Conservation (phyloP, 2,888 invertebrate species). For the Bembecia ichneumoniformis region DNA sequence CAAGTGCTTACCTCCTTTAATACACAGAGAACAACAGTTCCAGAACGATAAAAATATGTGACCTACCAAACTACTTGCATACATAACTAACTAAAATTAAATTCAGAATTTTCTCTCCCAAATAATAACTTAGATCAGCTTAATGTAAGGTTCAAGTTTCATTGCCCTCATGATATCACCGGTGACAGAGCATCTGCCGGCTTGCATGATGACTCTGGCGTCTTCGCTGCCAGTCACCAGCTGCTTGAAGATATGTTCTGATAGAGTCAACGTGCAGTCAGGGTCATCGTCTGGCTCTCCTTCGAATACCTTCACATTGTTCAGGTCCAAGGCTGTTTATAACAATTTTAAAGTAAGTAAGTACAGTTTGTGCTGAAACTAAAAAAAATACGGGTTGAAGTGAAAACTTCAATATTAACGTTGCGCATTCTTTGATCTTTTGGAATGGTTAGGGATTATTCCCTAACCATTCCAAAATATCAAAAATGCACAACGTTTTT, state of each 20-base stretch:
- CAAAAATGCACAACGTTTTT: too few relatives aligned
- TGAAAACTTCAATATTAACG: too few relatives aligned
- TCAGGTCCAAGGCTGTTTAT: conserved; percentile 57
- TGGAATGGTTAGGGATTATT: too few relatives aligned
- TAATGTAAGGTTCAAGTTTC: conserved; percentile 65
- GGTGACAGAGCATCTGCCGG: conserved; percentile 63
- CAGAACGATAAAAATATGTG: too few relatives aligned
- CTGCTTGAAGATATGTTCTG: conserved; percentile 55
- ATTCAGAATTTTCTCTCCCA: background rate
- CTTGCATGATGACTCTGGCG: conserved; percentile 53
- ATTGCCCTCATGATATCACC: conserved; percentile 68
- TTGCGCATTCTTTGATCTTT: too few relatives aligned
- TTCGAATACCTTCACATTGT: conserved; percentile 53
- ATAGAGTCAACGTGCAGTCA: conserved; percentile 60
- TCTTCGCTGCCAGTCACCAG: conserved; percentile 54
- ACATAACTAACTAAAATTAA: background rate
- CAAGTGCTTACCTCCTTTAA: too few relatives aligned
- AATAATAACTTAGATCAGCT: conserved; percentile 25
- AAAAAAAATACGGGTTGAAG: too few relatives aligned
- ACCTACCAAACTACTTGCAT: too few relatives aligned
- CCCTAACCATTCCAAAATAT: too few relatives aligned
- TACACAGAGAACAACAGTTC: too few relatives aligned
- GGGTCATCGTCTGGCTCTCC: conserved; percentile 60
- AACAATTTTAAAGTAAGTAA: conserved; percentile 1
- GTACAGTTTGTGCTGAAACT: background rate